phyloP scores from a whole-genome alignment of 2,113 vertebrate species.

The Herpetotheres cachinnans region DNA sequence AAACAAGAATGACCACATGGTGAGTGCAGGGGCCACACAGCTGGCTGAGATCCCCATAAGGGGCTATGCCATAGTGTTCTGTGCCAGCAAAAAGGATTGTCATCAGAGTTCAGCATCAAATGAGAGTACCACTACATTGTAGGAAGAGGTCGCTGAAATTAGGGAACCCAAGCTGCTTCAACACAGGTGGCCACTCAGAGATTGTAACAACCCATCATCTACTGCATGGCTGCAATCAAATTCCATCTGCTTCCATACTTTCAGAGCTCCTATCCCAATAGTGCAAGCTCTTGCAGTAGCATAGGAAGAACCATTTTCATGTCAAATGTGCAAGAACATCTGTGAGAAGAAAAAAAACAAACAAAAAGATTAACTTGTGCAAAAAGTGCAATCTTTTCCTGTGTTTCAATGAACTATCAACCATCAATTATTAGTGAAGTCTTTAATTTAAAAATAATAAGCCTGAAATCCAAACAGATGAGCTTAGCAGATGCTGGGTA shows the following conservation, averaged over 20 bases:
- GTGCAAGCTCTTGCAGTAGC: background rate
- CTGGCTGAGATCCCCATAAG: background rate
- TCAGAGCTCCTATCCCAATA: background rate
- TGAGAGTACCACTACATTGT: background rate
- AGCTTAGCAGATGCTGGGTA: background rate
- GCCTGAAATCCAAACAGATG: background rate
- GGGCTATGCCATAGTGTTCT: background rate
- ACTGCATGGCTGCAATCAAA: background rate
- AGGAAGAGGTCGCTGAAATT: background rate
- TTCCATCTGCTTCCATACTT: background rate
- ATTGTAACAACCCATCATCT: background rate
- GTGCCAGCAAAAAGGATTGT: background rate
- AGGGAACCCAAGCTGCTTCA: background rate
- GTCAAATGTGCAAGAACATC: background rate
- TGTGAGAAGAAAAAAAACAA: background rate
- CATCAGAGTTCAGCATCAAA: background rate
- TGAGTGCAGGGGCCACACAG: fast-evolving
- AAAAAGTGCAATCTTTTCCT: background rate
- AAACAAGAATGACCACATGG: background rate
- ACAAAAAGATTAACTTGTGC: fast-evolving
- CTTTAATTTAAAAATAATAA: background rate
- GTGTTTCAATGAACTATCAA: background rate
- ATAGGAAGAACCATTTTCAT: background rate
- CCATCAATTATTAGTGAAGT: background rate
- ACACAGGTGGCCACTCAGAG: background rate